phyloP scores from a whole-genome alignment of 2,888 invertebrate genomes.

The Furcula furcula region DNA sequence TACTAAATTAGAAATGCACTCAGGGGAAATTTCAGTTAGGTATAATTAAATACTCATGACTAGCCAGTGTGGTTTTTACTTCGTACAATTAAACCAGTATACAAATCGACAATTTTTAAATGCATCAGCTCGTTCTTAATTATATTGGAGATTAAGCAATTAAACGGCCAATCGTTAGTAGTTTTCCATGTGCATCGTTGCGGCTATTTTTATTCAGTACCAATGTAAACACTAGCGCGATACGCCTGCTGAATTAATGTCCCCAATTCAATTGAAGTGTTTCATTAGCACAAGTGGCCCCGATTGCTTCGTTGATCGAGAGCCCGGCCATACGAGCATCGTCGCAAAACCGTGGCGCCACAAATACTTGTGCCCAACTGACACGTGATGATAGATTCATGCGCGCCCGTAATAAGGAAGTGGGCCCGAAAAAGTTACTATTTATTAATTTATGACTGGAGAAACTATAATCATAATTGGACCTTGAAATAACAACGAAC shows the following conservation, averaged over 20 bases:
- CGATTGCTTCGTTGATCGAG: constrained; percentile 78
- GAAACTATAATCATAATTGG: too few relatives aligned
- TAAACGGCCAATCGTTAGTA: constrained; percentile 7
- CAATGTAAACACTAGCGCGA: constrained; percentile 62
- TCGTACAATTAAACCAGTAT: too few relatives aligned
- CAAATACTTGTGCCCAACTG: constrained; percentile 18
- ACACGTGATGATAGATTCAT: constrained; percentile 34
- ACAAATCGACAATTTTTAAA: too few relatives aligned
- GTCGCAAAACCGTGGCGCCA: constrained; percentile 57
- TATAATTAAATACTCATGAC: too few relatives aligned
- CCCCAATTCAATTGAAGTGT: constrained; percentile 81
- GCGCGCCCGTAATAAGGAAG: constrained; percentile 28
- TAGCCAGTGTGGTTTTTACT: too few relatives aligned
- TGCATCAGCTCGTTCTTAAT: too few relatives aligned
- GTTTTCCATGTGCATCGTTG: constrained; percentile 20
- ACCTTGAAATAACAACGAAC: too few relatives aligned
- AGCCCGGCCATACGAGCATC: constrained; percentile 51
- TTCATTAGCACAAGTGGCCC: constrained; percentile 81
- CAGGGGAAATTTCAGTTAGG: too few relatives aligned
- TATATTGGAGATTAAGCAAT: too few relatives aligned
- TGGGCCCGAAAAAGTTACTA: constrained; percentile 7
- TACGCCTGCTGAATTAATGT: constrained; percentile 72
- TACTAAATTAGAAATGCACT: too few relatives aligned
- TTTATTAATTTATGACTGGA: constrained; percentile 1
- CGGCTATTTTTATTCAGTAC: constrained; percentile 41